Evolutionary conservation across 1,140 invertebrate genomes (phyloP).

Genomic region (Elymnias hypermnestra): DNA sequence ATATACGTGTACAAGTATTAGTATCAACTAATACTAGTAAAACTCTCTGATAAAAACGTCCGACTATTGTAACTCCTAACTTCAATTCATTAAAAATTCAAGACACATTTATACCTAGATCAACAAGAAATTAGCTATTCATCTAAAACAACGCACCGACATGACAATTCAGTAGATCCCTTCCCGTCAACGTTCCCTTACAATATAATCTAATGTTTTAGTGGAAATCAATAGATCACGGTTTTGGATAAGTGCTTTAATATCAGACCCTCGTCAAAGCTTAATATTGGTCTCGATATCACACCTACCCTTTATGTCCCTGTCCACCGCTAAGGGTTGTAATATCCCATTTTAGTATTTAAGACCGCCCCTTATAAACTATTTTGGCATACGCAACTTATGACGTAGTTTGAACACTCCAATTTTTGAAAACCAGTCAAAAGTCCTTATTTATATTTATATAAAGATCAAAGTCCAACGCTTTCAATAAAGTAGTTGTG

Average conservation of each 20-base stretch:
- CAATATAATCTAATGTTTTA: conserved; percentile 32
- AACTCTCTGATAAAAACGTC: too few relatives aligned
- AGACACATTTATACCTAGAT: too few relatives aligned
- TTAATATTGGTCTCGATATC: conserved; percentile 24
- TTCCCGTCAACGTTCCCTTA: conserved; percentile 4
- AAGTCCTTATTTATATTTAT: too few relatives aligned
- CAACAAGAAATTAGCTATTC: conserved; percentile 1
- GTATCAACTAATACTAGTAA: too few relatives aligned
- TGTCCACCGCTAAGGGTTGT: conserved; percentile 10
- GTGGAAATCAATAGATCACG: conserved; percentile 29
- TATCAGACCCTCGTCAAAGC: conserved; percentile 31
- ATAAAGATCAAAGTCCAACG: too few relatives aligned
- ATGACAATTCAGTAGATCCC: neutral
- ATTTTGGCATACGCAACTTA: conserved; percentile 9
- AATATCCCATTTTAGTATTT: conserved; percentile 19
- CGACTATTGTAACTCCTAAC: too few relatives aligned
- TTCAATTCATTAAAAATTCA: too few relatives aligned
- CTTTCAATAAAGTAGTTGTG: too few relatives aligned
- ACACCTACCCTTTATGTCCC: conserved; percentile 27
- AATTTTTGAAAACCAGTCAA: too few relatives aligned
- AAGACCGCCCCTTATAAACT: conserved; percentile 6
- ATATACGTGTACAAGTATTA: too few relatives aligned
- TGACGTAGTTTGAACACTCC: conserved; percentile 12
- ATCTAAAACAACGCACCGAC: neutral
- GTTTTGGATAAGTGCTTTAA: conserved; percentile 25